Evolutionary conservation across 2,113 vertebrate species (phyloP).

Genomic region (Cyrtonyx montezumae): DNA sequence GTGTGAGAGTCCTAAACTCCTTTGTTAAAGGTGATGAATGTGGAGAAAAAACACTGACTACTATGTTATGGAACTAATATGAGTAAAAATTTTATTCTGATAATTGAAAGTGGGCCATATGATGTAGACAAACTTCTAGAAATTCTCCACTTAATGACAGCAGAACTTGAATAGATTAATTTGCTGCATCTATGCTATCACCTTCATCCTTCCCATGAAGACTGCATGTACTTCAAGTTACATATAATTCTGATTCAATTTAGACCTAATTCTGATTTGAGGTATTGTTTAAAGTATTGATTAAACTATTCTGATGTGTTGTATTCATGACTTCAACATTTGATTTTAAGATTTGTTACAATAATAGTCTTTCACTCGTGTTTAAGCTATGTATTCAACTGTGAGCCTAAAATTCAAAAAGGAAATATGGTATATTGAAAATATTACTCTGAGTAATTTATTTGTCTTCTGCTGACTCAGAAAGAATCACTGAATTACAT

Average conservation of each 20-base stretch:
- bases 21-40: not conserved
- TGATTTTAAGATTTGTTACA: not conserved
- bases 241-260: not conserved
- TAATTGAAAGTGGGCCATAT: not conserved
- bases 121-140: not conserved
- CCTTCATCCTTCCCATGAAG: not conserved
- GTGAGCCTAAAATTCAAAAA: not conserved
- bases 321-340: not conserved
- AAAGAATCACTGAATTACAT: rapidly evolving
- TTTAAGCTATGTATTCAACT: not conserved
- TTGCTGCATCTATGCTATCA: not conserved
- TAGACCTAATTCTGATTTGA: not conserved
- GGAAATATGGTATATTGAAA: not conserved
- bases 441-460: not conserved
- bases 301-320: no score
- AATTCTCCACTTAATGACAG: not conserved
- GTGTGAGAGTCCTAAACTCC: not conserved
- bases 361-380: not conserved
- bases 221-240: not conserved
- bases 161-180: not conserved
- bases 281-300: not conserved
- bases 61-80: not conserved
- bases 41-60: not conserved
- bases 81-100: not conserved
- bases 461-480: not conserved